A percentile compares a stretch with the other conserved stretches of the same genome.
phyloP scores from a whole-genome alignment of 2,797 vertebrate genomes.

The Protonibea diacanthus region DNA sequence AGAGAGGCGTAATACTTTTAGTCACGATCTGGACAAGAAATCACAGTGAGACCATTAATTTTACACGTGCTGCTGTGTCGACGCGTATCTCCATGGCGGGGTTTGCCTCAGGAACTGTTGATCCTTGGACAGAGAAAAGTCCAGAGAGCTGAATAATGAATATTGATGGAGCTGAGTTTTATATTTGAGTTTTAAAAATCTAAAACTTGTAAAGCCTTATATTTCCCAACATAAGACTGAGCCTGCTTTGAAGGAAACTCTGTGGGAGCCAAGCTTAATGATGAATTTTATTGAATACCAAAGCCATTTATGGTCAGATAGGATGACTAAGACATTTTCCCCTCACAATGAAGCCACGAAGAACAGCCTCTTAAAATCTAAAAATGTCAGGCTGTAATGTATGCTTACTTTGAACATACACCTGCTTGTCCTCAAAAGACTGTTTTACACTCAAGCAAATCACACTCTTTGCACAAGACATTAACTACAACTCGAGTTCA shows the following conservation, averaged over 20 bases:
- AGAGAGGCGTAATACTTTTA: neutral
- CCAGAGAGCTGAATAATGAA: conserved; percentile 14
- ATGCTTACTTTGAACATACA: neutral
- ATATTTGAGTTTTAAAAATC: neutral
- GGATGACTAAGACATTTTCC: neutral
- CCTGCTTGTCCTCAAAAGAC: neutral
- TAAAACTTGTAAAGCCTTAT: neutral
- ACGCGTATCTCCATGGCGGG: neutral
- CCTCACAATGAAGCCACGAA: neutral
- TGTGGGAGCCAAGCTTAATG: neutral
- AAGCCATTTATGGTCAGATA: neutral
- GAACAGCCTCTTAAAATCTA: neutral
- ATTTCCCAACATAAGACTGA: neutral
- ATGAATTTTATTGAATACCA: neutral
- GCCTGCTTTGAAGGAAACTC: neutral
- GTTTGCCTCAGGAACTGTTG: conserved; percentile 23
- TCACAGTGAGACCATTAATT: neutral
- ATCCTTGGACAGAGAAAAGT: conserved; percentile 10
- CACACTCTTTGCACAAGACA: neutral
- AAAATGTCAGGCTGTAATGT: neutral
- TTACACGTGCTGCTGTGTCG: conserved; percentile 10
- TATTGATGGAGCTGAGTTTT: conserved; percentile 1
- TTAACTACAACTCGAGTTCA: neutral
- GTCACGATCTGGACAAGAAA: conserved; percentile 4
- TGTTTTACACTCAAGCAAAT: conserved; percentile 1